phyloP scores from a whole-genome alignment of 1,140 invertebrate species.

The Cotesia vestalis region DNA sequence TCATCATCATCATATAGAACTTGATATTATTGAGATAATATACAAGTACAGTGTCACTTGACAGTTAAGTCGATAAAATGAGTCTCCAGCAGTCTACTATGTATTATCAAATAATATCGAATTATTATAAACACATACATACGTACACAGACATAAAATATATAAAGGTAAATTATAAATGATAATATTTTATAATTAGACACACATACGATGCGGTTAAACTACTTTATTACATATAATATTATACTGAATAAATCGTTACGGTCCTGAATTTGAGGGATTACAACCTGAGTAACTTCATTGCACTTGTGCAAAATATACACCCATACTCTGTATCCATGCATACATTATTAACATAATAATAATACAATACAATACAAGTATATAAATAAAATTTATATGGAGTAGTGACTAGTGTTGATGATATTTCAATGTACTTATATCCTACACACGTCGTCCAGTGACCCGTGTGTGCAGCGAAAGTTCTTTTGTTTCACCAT shows the following conservation, averaged over 20 bases:
- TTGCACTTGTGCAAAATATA: slow-evolving; percentile 29
- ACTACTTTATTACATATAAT: too few relatives aligned
- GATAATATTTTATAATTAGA: slow-evolving; percentile 33
- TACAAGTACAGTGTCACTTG: too few relatives aligned
- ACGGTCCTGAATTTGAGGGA: slow-evolving; percentile 27
- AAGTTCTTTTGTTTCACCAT: slow-evolving; percentile 50
- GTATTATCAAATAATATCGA: too few relatives aligned
- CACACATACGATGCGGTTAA: neutral
- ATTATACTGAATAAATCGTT: slow-evolving; percentile 20
- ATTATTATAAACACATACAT: neutral
- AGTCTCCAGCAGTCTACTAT: too few relatives aligned
- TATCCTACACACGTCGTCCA: slow-evolving; percentile 25
- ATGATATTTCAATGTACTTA: slow-evolving; percentile 1
- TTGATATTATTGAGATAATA: too few relatives aligned
- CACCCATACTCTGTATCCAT: neutral
- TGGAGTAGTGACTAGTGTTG: slow-evolving; percentile 24
- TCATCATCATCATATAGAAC: too few relatives aligned
- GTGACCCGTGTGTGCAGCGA: slow-evolving; percentile 44
- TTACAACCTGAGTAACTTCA: slow-evolving; percentile 16
- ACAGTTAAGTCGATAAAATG: too few relatives aligned
- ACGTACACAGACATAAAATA: neutral
- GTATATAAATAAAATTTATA: slow-evolving; percentile 35
- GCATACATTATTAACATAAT: neutral
- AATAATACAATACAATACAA: slow-evolving; percentile 26
- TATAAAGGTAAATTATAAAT: slow-evolving; percentile 12